These are phyloP conservation scores for Rhineura floridana DNA, from an alignment of 2,113 vertebrate species.

Conservation along the genomic window DNA sequence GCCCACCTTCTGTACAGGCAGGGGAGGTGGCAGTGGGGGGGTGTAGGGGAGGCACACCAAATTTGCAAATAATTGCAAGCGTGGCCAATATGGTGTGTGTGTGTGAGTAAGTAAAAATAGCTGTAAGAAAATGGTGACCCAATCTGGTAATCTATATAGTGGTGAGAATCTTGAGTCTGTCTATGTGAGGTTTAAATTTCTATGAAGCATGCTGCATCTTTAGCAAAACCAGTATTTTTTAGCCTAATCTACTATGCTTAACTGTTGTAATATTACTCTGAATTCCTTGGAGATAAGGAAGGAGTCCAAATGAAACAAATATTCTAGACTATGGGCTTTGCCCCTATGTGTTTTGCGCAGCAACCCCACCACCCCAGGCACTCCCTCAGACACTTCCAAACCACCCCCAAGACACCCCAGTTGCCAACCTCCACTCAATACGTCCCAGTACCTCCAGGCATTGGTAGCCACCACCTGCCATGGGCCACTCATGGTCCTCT, in stretches of 20 bases:
- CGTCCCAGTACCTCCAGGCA: too few relatives aligned
- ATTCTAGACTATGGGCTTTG: too few relatives aligned
- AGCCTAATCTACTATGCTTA: not conserved
- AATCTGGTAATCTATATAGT: not conserved
- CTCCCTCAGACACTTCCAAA: too few relatives aligned
- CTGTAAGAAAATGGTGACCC: not conserved
- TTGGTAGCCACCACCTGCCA: too few relatives aligned
- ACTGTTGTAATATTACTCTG: not conserved
- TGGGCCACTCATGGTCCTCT: too few relatives aligned
- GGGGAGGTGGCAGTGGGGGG: not conserved
- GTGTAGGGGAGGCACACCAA: not conserved
- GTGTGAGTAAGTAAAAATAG: too few relatives aligned
- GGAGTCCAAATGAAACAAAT: not conserved
- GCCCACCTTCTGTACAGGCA: slow-evolving; percentile 15
- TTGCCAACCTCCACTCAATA: too few relatives aligned
- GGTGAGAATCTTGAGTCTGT: too few relatives aligned
- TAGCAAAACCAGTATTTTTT: not conserved
- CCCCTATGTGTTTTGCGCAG: too few relatives aligned
- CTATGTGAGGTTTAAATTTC: not conserved
- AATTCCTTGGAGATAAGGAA: not conserved
- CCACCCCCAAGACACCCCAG: too few relatives aligned
- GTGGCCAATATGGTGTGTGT: not conserved
- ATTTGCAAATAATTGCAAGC: slow-evolving; percentile 22
- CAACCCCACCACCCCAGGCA: too few relatives aligned
- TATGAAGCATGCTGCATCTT: not conserved